Conservation (phyloP, 2,888 invertebrate species). For the Eristalis arbustorum region DNA sequence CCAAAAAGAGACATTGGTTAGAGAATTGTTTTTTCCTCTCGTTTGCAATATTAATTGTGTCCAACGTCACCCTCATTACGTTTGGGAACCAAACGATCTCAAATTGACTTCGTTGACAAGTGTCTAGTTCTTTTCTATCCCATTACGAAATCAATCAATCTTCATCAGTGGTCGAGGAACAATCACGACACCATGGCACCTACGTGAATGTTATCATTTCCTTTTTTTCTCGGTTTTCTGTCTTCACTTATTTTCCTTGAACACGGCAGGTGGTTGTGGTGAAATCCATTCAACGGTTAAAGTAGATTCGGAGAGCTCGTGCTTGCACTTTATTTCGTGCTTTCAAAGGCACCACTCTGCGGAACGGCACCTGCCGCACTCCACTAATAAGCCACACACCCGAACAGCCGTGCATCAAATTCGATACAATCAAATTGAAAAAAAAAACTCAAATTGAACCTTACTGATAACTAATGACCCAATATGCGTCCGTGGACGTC, state of each 20-base stretch:
- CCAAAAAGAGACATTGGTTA: constrained; percentile 13
- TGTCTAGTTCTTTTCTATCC: constrained; percentile 22
- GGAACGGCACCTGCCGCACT: constrained; percentile 64
- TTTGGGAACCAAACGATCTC: neutral
- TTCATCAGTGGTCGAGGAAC: constrained; percentile 49
- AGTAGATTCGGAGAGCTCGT: constrained; percentile 49
- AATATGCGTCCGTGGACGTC: neutral
- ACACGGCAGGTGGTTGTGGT: constrained; percentile 62
- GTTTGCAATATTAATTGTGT: constrained; percentile 68
- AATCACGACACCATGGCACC: constrained; percentile 68
- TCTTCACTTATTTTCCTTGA: neutral
- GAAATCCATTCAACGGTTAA: constrained; percentile 48
- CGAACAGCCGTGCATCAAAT: constrained; percentile 2
- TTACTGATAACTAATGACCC: constrained; percentile 48
- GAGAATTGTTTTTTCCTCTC: constrained; percentile 4
- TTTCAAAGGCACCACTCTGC: constrained; percentile 50
- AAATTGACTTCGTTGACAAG: constrained; percentile 52
- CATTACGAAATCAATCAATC: constrained; percentile 64
- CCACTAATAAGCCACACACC: constrained; percentile 57
- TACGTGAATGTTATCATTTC: neutral
- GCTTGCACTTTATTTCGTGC: constrained; percentile 62
- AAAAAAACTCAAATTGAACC: neutral
- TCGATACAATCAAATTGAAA: constrained; percentile 51
- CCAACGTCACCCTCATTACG: neutral
- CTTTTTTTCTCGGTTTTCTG: neutral